Conservation (phyloP, 1,140 invertebrate species). For the Ostrea edulis region DNA sequence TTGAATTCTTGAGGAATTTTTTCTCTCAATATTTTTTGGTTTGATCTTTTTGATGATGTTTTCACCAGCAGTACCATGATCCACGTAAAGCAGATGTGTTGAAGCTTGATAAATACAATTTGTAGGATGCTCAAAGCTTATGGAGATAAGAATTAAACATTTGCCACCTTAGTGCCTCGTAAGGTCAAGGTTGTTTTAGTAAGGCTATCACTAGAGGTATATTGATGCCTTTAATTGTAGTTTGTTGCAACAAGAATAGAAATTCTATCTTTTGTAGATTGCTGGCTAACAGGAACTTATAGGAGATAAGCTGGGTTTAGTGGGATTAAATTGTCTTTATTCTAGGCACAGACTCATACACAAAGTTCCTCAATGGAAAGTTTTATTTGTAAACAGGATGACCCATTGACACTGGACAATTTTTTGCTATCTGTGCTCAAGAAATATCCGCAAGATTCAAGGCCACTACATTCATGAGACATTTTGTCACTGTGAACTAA, state of each 20-base stretch:
- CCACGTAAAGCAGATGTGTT: neutral
- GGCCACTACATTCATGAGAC: too few species aligned
- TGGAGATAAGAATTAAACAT: slow-evolving; percentile 8
- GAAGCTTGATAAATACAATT: slow-evolving; percentile 3
- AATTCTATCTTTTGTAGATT: neutral
- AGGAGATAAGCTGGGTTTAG: neutral
- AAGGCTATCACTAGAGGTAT: neutral
- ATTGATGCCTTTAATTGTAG: neutral
- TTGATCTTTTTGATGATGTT: slow-evolving; percentile 30
- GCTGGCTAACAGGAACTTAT: neutral
- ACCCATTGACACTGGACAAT: neutral
- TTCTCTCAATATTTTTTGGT: neutral
- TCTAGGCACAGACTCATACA: neutral
- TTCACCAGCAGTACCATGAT: neutral
- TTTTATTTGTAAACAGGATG: neutral
- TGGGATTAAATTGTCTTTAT: slow-evolving; percentile 18
- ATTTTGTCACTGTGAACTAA: too few species aligned
- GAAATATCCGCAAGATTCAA: too few species aligned
- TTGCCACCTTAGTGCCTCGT: neutral
- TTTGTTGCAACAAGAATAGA: slow-evolving; percentile 38
- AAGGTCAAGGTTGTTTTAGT: neutral
- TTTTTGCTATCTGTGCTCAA: too few species aligned
- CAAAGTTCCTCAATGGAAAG: neutral
- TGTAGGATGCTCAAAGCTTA: neutral
- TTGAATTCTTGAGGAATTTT: neutral